These are phyloP conservation scores for Drosophila acutilabella DNA, from an alignment of 2,888 invertebrate genomes.

Conservation along the genomic window DNA sequence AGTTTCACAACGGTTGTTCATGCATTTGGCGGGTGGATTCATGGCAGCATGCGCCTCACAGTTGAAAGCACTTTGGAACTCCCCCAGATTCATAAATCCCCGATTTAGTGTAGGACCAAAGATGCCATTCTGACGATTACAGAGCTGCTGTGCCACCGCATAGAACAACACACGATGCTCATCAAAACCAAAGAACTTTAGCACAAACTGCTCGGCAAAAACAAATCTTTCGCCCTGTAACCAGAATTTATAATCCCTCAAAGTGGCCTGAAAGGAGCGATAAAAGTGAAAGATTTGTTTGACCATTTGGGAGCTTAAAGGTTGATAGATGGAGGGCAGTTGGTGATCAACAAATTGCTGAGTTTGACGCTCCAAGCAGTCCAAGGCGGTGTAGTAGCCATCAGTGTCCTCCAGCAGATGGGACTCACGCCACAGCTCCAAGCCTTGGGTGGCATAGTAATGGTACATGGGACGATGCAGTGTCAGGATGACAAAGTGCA, in stretches of 20 bases:
- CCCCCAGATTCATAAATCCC: slow-evolving; percentile 80
- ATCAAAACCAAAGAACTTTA: slow-evolving; percentile 77
- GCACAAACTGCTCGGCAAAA: slow-evolving; percentile 81
- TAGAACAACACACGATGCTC: slow-evolving; percentile 79
- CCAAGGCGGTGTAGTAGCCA: slow-evolving; percentile 80
- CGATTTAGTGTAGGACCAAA: slow-evolving; percentile 77
- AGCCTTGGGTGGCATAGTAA: slow-evolving; percentile 81
- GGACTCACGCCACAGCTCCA: slow-evolving; percentile 79
- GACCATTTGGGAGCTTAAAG: slow-evolving; percentile 63
- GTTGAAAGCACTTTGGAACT: slow-evolving; percentile 80
- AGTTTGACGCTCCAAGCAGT: slow-evolving; percentile 78
- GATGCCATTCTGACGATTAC: slow-evolving; percentile 73
- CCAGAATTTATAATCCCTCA: slow-evolving; percentile 82
- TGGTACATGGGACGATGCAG: slow-evolving; percentile 80
- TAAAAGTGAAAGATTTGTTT: slow-evolving; percentile 73
- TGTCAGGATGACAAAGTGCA: slow-evolving; percentile 75
- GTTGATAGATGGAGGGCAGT: slow-evolving; percentile 52
- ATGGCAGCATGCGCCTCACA: slow-evolving; percentile 69
- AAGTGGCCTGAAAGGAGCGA: slow-evolving; percentile 74
- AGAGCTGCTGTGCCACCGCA: slow-evolving; percentile 81
- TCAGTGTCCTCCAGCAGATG: slow-evolving; percentile 73
- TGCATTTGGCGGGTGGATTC: slow-evolving; percentile 82
- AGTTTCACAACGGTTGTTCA: slow-evolving; percentile 58
- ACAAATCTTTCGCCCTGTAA: slow-evolving; percentile 81
- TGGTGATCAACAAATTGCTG: slow-evolving; percentile 55